Percentiles rank a stretch among this genome's conserved stretches.
Evolutionary conservation across 2,113 vertebrate species (phyloP).

Genomic region (Malurus alboscapulatus): DNA sequence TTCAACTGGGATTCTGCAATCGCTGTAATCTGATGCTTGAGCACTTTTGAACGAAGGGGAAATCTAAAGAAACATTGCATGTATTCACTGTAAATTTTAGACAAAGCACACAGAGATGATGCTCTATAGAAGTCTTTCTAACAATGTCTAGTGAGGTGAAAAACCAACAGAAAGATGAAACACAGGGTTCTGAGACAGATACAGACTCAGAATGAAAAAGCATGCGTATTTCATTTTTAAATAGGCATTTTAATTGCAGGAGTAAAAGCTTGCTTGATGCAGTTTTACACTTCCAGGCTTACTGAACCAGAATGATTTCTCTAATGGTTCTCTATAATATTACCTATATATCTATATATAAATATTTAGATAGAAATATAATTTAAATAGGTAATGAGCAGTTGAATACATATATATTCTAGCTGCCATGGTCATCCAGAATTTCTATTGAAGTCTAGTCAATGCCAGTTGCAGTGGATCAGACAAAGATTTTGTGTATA

Average conservation of each 20-base stretch:
- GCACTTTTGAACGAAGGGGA: not conserved
- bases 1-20: rapidly evolving
- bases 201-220: not conserved
- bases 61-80: not conserved
- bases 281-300: not conserved
- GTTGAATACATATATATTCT: not conserved
- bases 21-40: not conserved
- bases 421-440: not conserved
- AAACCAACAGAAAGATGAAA: not conserved
- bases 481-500: not conserved
- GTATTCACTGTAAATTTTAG: not conserved
- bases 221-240: not conserved
- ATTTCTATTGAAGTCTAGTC: not conserved
- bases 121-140: not conserved
- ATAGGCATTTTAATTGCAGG: not conserved
- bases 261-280: not conserved
- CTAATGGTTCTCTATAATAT: too few species aligned
- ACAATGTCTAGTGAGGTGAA: not conserved
- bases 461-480: not conserved
- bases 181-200: not conserved
- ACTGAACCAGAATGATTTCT: too few species aligned
- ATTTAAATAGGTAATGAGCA: not conserved
- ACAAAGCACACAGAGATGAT: not conserved
- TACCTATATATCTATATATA: not conserved
- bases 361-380: not conserved